Evolutionary conservation across 2,797 vertebrate species (phyloP), one percentile per base, ranked within the genome.

Genomic region (Acipenser transmontanus): DNA sequence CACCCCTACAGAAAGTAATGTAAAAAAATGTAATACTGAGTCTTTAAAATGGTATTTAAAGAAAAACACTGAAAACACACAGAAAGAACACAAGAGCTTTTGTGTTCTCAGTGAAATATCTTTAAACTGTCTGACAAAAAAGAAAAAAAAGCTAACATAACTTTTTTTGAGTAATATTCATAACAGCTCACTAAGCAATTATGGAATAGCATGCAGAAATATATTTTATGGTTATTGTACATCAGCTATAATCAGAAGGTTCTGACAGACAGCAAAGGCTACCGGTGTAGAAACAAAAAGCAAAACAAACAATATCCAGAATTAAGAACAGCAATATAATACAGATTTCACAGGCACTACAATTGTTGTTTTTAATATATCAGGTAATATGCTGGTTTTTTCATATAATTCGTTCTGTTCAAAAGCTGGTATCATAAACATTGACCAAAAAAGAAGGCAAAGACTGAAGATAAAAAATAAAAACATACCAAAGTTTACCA

Each of bases 281-380:
- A 93, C 93, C 88, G 94, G 94, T 96, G 95, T 93, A 93, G 90
- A 93, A 91, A 90, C 86, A 87, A 88, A 78, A 81, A 80, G 72
- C 78, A 63, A 81, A 85, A 85, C 77, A 89, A 88, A 90, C 79
- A 80, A 69, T 79, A 78, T 78, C 84, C 76, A 82, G 81, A 94
- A 88, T 91, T 94, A 89, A 92, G 93, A 93, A 92, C 93, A 95
- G 93, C 90, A 86, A 89, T 95, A 96, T 92, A 93, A 94, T 96
- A 97, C 94, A 96, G 91, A 89, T 92, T 93, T 95, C 92, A 96
- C 96, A 98, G 96, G 96, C 96, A 97, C 96, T 96, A 95, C 92
- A 95, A 93, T 93, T 93, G 90, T 82, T 85, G 77, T 80, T 93
- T 92, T 93, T 78, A 88, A 91, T 93, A 95, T 93, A 94, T 93